A percentile compares a stretch with the other conserved stretches of the same genome.
Evolutionary conservation across 2,797 vertebrate genomes (phyloP).

Genomic region (Agapornis canus): DNA sequence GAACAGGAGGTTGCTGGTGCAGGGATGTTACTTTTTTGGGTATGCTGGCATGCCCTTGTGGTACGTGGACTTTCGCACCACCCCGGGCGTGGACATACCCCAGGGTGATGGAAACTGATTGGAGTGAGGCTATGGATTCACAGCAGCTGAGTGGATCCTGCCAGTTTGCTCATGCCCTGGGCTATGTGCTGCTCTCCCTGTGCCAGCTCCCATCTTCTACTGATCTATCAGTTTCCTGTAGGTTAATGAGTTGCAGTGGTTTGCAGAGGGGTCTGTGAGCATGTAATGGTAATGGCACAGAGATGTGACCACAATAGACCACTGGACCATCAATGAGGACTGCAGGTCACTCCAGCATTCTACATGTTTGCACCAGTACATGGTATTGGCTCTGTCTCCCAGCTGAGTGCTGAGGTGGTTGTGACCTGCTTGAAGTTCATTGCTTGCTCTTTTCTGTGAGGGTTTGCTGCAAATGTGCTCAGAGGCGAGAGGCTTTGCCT

Average conservation of each 20-base stretch:
- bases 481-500: not conserved
- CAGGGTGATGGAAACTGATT: not conserved
- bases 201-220: not conserved
- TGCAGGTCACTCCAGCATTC: not conserved
- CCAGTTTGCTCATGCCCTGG: not conserved
- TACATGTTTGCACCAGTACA: rapidly evolving
- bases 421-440: not conserved
- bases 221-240: not conserved
- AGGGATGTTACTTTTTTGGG: not conserved
- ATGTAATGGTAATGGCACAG: rapidly evolving
- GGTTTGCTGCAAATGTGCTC: rapidly evolving
- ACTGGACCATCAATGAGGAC: not conserved
- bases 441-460: not conserved
- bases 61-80: rapidly evolving
- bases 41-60: not conserved
- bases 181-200: not conserved
- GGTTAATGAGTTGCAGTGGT: not conserved
- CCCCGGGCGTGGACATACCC: not conserved
- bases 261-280: not conserved
- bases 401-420: not conserved
- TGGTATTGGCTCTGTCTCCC: not conserved
- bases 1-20: not conserved
- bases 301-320: not conserved
- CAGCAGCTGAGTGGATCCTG: not conserved
- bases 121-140: not conserved